phyloP scores from a whole-genome alignment of 2,113 vertebrate genomes.

The Platysternon megacephalum region DNA sequence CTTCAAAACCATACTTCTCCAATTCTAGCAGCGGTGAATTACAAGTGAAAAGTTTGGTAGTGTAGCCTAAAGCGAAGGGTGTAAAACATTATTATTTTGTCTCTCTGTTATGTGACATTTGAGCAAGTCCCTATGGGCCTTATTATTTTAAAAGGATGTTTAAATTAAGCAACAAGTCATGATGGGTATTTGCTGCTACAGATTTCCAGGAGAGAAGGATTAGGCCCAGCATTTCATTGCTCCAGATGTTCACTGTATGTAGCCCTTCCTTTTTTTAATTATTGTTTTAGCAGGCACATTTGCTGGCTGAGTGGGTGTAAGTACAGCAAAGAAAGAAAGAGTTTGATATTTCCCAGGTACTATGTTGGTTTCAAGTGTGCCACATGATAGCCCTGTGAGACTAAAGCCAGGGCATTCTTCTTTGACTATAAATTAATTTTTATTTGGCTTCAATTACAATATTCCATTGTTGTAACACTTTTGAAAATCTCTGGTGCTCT shows the following conservation, averaged over 20 bases:
- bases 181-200: not conserved
- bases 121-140: not conserved
- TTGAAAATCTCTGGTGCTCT: not conserved
- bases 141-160: not conserved
- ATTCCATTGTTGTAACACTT: not conserved
- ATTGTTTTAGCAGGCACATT: not conserved
- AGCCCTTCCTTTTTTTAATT: not conserved
- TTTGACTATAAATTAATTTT: not conserved
- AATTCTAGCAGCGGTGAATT: not conserved
- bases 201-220: not conserved
- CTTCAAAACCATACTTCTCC: not conserved
- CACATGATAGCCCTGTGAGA: not conserved
- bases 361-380: not conserved
- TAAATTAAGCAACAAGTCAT: not conserved
- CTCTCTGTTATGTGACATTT: not conserved
- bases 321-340: not conserved
- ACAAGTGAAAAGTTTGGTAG: not conserved
- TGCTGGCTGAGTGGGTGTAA: not conserved
- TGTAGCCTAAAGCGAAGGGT: not conserved
- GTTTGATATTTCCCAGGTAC: not conserved
- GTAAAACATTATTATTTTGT: not conserved
- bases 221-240: not conserved
- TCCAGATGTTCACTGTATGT: not conserved
- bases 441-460: not conserved
- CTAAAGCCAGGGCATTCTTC: not conserved